Evolutionary conservation across 2,797 vertebrate genomes (phyloP).

Genomic region (Momotus momota): DNA sequence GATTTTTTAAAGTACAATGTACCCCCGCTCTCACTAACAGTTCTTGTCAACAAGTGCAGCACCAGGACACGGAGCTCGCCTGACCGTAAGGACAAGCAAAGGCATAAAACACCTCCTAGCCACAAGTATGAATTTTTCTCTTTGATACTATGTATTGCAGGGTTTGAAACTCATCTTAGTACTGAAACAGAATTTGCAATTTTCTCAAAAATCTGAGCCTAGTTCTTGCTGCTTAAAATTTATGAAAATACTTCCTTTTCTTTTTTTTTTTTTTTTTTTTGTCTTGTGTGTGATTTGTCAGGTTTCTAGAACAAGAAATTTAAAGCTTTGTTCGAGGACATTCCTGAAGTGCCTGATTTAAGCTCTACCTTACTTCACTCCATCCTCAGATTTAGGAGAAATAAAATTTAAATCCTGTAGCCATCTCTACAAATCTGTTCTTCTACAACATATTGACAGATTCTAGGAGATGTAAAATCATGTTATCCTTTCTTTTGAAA

Average conservation of each 20-base stretch:
- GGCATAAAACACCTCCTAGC: neutral
- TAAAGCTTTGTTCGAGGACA: neutral
- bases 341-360: neutral
- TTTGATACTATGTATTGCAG: neutral
- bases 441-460: neutral
- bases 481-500: neutral
- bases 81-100: neutral
- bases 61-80: neutral
- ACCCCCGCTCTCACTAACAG: neutral
- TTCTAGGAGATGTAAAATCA: neutral
- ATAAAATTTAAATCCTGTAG: neutral
- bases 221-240: neutral
- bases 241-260: neutral
- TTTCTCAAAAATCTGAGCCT: neutral
- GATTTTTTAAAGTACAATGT: neutral
- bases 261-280: neutral
- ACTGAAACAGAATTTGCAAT: neutral
- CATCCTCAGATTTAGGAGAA: neutral
- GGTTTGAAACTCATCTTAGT: neutral
- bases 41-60: neutral
- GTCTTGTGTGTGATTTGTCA: neutral
- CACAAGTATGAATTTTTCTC: neutral
- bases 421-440: neutral
- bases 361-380: neutral
- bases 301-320: neutral